A percentile compares a stretch with the other conserved stretches of the same genome.
Evolutionary conservation across 2,113 vertebrate genomes (phyloP).

Genomic region (Otolemur garnettii): DNA sequence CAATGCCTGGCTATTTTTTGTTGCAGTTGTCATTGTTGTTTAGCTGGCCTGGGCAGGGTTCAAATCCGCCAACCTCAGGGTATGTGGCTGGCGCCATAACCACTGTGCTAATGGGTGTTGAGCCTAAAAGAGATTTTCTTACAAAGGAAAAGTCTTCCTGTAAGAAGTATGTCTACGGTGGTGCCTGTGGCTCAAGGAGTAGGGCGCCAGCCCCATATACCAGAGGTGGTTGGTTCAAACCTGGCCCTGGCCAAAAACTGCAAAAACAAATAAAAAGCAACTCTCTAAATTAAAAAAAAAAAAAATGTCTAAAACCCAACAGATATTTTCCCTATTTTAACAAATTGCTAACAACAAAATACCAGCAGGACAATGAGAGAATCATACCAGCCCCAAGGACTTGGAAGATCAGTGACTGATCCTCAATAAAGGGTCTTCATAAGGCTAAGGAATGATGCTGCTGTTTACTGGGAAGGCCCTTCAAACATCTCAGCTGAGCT

Average conservation of each 20-base stretch:
- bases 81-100: no score
- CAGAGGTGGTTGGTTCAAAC: no score
- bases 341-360: not conserved
- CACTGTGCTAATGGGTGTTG: no score
- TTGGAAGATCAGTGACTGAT: rapidly evolving
- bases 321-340: not conserved
- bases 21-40: no score
- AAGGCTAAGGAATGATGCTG: not conserved
- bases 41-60: no score
- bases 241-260: no score
- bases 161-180: not conserved
- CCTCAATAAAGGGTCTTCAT: not conserved
- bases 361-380: not conserved
- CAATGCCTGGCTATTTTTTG: no score
- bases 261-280: no score
- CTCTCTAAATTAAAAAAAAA: no score
- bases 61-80: no score
- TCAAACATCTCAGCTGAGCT: not conserved
- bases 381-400: not conserved
- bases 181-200: no score
- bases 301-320: not conserved
- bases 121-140: not conserved
- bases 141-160: not conserved
- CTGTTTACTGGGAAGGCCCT: not conserved
- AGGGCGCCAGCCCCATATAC: no score